Evolutionary conservation across 2,888 invertebrate species (phyloP).

Genomic region (Netelia virgata): DNA sequence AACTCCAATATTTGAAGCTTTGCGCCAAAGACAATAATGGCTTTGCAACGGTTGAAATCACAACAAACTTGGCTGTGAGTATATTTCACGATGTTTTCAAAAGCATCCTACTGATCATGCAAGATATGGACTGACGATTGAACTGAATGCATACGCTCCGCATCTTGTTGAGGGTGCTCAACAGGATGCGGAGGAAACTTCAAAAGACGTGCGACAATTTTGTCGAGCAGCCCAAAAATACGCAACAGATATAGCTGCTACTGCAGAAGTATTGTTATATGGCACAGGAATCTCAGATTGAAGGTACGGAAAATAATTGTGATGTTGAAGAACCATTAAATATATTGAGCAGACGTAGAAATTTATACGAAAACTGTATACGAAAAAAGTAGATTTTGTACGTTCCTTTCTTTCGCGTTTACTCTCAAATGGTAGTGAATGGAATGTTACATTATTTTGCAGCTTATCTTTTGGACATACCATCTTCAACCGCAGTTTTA

Average conservation of each 20-base stretch:
- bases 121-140: no score
- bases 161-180: no score
- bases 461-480: no score
- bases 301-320: not conserved
- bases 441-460: no score
- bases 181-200: constrained; percentile 17
- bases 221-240: constrained; percentile 34
- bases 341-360: not conserved
- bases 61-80: constrained; percentile 1
- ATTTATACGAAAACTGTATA: no score
- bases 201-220: constrained; percentile 49
- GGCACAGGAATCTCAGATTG: not conserved
- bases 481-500: no score
- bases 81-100: constrained; percentile 2
- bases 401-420: no score
- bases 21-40: constrained; percentile 10
- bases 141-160: no score
- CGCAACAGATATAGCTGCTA: constrained; percentile 30
- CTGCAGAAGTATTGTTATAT: not conserved
- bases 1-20: not conserved
- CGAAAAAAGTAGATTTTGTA: no score
- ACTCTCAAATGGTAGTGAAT: no score
- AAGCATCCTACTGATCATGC: constrained; percentile 1
- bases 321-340: not conserved
- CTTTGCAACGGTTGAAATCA: not conserved